Conservation (phyloP, 1,140 invertebrate species). For the Drosophila simulans region DNA sequence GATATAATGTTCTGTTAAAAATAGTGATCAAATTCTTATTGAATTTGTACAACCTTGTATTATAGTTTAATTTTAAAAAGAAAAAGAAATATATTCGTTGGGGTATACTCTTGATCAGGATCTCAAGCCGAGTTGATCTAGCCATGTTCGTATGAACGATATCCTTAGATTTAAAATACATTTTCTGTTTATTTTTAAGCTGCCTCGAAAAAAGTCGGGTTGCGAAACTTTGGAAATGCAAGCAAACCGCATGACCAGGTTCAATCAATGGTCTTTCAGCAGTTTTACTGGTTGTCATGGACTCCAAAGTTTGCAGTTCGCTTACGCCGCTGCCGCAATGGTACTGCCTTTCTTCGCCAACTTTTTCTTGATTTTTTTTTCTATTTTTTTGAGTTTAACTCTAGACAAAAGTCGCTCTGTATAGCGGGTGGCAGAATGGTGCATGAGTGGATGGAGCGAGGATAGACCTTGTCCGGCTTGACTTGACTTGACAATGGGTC, state of each 20-base stretch:
- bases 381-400: constrained; percentile 36
- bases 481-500: constrained; percentile 76
- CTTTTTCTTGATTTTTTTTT: neutral
- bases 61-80: neutral
- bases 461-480: constrained; percentile 44
- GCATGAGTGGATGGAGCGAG: constrained; percentile 1
- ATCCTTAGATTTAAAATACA: neutral
- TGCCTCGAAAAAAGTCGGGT: neutral
- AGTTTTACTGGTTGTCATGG: constrained; percentile 7
- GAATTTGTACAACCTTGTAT: no score
- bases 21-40: no score
- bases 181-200: neutral
- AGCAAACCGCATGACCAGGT: constrained; percentile 5
- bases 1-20: no score
- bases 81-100: no score
- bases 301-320: constrained; percentile 9
- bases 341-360: neutral
- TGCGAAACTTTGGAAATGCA: neutral
- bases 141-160: no score
- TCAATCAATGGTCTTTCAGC: constrained; percentile 9
- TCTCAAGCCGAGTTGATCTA: no score
- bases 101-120: neutral
- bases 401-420: constrained; percentile 7
- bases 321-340: neutral
- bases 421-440: neutral